A percentile compares a stretch with the other conserved stretches of the same genome.
phyloP scores from a whole-genome alignment of 2,888 invertebrate species.

The Papilio elwesi region DNA sequence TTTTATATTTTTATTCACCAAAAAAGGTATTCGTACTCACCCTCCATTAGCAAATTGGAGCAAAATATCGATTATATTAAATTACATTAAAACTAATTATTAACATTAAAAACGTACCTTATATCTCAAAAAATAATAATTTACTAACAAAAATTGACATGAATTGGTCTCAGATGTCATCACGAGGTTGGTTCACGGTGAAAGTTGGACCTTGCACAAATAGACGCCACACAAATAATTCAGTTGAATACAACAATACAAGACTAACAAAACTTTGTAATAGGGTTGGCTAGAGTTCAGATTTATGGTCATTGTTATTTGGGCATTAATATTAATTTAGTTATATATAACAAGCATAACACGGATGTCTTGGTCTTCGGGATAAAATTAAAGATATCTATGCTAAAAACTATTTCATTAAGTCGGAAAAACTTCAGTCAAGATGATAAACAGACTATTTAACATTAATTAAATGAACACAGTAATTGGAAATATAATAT shows the following conservation, averaged over 20 bases:
- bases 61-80: conserved; percentile 77
- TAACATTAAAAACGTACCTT: conserved; percentile 81
- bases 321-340: conserved; percentile 7
- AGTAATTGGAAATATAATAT: conserved; percentile 45
- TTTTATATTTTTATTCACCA: conserved; percentile 72
- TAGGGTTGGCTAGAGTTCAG: conserved; percentile 17
- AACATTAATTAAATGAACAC: conserved; percentile 49
- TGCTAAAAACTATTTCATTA: conserved; percentile 20
- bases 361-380: conserved; percentile 26
- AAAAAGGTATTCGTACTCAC: conserved; percentile 72
- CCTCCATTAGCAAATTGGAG: conserved; percentile 66
- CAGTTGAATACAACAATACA: conserved; percentile 15
- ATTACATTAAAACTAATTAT: conserved; percentile 80
- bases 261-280: conserved; percentile 13
- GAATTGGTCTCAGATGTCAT: conserved; percentile 47
- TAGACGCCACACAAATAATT: conserved; percentile 30
- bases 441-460: conserved; percentile 42
- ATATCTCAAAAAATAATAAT: conserved; percentile 83
- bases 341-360: conserved; percentile 18
- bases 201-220: conserved; percentile 23
- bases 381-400: conserved; percentile 5
- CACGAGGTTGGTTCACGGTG: conserved; percentile 41
- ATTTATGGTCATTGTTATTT: conserved; percentile 26
- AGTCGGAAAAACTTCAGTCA: conserved; percentile 39
- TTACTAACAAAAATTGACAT: conserved; percentile 75